Evolutionary conservation across 2,797 vertebrate genomes (phyloP).

Genomic region (Danio kyathit): DNA sequence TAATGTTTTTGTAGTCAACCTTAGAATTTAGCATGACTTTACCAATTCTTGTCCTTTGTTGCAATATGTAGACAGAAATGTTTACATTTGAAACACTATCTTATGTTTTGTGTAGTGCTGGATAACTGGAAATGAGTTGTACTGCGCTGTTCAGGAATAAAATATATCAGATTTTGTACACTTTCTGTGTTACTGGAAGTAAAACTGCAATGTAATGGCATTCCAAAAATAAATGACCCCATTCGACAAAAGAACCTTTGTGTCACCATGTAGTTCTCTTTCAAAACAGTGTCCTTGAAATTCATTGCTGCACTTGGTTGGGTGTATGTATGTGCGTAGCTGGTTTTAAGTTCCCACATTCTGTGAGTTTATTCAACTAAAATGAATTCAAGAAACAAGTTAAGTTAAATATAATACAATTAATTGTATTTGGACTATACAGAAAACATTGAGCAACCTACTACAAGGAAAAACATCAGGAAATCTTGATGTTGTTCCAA

Average conservation of each 20-base stretch:
- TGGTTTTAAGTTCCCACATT: constrained; percentile 28
- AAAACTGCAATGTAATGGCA: constrained; percentile 51
- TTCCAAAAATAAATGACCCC: constrained; percentile 59
- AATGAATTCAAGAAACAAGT: neutral
- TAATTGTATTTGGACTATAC: neutral
- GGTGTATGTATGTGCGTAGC: constrained; percentile 1
- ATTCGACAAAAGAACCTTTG: constrained; percentile 19
- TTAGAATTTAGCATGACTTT: neutral
- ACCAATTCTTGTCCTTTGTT: neutral
- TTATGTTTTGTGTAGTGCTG: constrained; percentile 19
- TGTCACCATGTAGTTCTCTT: constrained; percentile 3
- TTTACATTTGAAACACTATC: constrained; percentile 26
- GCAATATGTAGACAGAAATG: constrained; percentile 9
- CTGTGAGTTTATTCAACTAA: constrained; percentile 29
- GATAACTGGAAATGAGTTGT: constrained; percentile 23
- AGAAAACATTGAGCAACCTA: neutral
- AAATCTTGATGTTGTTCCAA: neutral
- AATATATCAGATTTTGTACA: constrained; percentile 13
- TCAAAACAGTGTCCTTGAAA: constrained; percentile 21
- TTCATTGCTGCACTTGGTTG: neutral
- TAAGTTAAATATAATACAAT: neutral
- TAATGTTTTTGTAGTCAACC: neutral
- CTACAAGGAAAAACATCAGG: neutral
- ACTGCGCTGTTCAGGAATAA: neutral
- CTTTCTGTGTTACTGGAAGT: constrained; percentile 9